Percentiles rank a stretch among this genome's conserved stretches.
phyloP scores from a whole-genome alignment of 1,140 invertebrate species.

The Dufourea novaeangliae region DNA sequence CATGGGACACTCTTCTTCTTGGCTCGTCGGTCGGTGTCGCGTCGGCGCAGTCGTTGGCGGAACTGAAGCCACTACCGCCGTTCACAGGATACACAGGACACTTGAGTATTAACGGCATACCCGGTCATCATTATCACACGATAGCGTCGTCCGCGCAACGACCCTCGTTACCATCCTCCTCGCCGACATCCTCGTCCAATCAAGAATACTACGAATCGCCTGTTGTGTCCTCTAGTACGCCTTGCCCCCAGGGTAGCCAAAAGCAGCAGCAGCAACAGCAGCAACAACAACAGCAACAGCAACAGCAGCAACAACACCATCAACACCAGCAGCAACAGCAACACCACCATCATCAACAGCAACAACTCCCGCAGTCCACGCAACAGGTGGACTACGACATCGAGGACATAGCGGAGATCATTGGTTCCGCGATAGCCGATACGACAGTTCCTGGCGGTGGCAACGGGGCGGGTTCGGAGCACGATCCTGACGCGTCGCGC shows the following conservation, averaged over 20 bases:
- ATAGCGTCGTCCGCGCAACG: constrained; percentile 84
- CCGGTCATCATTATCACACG: constrained; percentile 92
- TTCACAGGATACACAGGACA: constrained; percentile 93
- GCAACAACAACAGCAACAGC: constrained; percentile 68
- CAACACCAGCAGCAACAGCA: constrained; percentile 80
- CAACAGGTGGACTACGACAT: constrained; percentile 87
- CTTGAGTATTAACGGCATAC: constrained; percentile 91
- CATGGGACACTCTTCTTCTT: constrained; percentile 80
- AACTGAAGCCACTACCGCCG: constrained; percentile 92
- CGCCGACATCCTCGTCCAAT: constrained; percentile 78
- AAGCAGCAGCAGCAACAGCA: constrained; percentile 69
- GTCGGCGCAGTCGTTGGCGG: constrained; percentile 84
- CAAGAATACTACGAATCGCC: constrained; percentile 78
- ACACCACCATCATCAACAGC: constrained; percentile 76
- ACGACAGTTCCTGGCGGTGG: constrained; percentile 88
- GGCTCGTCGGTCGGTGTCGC: constrained; percentile 77
- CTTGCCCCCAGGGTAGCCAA: constrained; percentile 75
- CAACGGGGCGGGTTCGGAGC: constrained; percentile 85
- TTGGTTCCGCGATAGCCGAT: constrained; percentile 94
- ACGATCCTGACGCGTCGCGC: constrained; percentile 82
- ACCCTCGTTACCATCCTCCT: constrained; percentile 73
- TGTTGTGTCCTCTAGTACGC: constrained; percentile 79
- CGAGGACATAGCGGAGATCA: constrained; percentile 93
- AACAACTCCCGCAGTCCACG: constrained; percentile 82
- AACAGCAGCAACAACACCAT: constrained; percentile 78